Evolutionary conservation across 2,113 vertebrate genomes (phyloP).

Genomic region (Hiodon alosoides): DNA sequence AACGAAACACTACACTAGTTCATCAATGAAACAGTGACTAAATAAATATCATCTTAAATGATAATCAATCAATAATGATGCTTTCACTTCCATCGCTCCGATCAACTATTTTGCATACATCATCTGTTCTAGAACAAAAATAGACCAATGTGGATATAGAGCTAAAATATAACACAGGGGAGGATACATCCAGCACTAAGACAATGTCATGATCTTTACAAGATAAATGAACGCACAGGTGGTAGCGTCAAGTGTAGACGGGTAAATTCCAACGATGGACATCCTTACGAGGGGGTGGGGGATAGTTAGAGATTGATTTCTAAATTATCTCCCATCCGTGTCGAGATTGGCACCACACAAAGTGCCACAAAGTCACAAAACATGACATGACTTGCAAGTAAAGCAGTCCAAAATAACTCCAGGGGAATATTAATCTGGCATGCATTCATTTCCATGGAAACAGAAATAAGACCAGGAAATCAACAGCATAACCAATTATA

Average conservation of each 20-base stretch:
- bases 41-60: too few relatives aligned
- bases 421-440: conserved; percentile 41
- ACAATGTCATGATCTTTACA: neutral
- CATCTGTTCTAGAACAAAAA: neutral
- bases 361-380: too few relatives aligned
- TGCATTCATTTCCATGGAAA: conserved; percentile 40
- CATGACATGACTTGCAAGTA: too few relatives aligned
- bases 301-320: neutral
- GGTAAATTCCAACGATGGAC: too few relatives aligned
- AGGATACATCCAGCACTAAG: neutral
- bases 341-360: too few relatives aligned
- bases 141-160: neutral
- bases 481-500: conserved; percentile 21
- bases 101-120: neutral
- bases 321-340: too few relatives aligned
- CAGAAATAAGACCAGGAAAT: conserved; percentile 41
- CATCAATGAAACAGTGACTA: too few relatives aligned
- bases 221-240: neutral
- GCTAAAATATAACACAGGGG: neutral
- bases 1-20: too few relatives aligned
- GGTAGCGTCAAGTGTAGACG: neutral
- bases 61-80: too few relatives aligned
- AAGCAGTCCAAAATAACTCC: conserved; percentile 1
- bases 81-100: too few relatives aligned
- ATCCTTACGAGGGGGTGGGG: too few relatives aligned